Conservation (phyloP, 2,797 vertebrate species). For the Aldrovandia affinis region DNA sequence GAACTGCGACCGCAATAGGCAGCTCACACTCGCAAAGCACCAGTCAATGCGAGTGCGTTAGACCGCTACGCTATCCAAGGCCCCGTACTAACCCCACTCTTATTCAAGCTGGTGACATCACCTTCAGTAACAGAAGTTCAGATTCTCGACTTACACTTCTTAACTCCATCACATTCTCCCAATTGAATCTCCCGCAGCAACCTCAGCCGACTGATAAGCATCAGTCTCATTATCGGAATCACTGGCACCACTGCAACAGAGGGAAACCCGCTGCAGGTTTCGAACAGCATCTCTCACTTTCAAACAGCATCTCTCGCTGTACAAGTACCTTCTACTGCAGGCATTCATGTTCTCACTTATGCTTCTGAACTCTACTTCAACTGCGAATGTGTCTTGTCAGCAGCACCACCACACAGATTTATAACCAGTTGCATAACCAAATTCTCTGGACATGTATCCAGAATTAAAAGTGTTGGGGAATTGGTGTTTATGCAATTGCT, state of each 20-base stretch:
- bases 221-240: neutral
- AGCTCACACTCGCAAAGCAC: too few relatives aligned
- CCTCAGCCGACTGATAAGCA: neutral
- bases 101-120: neutral
- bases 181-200: neutral
- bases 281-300: too few relatives aligned
- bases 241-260: neutral
- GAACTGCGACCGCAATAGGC: too few relatives aligned
- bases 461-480: neutral
- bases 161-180: neutral
- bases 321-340: neutral
- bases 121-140: neutral
- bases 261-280: neutral
- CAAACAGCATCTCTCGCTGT: neutral
- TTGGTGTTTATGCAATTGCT: neutral
- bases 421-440: too few relatives aligned
- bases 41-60: too few relatives aligned
- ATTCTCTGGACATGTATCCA: neutral
- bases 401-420: neutral
- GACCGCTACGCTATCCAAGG: too few relatives aligned
- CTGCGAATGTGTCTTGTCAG: neutral
- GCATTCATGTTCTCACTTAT: neutral
- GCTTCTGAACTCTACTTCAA: neutral
- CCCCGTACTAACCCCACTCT: neutral
- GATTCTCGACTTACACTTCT: neutral